These are phyloP conservation scores for Eptatretus atami DNA, from an alignment of 2,797 vertebrate genomes.

Conservation along the genomic window DNA sequence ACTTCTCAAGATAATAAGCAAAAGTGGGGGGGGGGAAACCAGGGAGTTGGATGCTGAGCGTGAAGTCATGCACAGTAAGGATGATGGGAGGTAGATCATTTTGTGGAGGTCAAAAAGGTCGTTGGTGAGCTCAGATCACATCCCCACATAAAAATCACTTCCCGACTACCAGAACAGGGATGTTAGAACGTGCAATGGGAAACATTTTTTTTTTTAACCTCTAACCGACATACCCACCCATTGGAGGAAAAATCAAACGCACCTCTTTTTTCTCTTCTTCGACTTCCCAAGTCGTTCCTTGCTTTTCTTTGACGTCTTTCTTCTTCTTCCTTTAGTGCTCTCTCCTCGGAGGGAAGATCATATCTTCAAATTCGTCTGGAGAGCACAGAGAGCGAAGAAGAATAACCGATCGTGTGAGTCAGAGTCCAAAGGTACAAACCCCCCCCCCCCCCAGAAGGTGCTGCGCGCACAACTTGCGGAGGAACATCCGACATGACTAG, in stretches of 20 bases:
- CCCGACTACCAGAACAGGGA: too few species aligned
- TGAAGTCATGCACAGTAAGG: too few species aligned
- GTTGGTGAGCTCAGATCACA: too few species aligned
- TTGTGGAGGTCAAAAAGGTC: too few species aligned
- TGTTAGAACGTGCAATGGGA: too few species aligned
- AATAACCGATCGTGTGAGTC: neutral
- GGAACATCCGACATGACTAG: neutral
- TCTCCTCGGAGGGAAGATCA: constrained; percentile 17
- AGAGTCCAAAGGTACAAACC: neutral
- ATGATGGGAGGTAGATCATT: too few species aligned
- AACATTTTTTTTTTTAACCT: neutral
- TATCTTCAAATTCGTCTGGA: constrained; percentile 1
- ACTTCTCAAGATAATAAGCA: too few species aligned
- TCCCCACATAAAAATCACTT: too few species aligned
- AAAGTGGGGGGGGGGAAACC: too few species aligned
- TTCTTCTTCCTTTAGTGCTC: constrained; percentile 25
- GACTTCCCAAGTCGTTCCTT: constrained; percentile 45
- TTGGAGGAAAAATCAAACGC: neutral
- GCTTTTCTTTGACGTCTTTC: constrained; percentile 58
- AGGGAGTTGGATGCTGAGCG: too few species aligned
- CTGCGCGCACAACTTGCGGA: neutral
- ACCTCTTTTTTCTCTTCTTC: constrained; percentile 82
- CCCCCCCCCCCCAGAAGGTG: neutral
- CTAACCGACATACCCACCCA: neutral
- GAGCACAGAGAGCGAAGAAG: neutral